Evolutionary conservation across 2,888 invertebrate species (phyloP).

Genomic region (Thymelicus sylvestris): DNA sequence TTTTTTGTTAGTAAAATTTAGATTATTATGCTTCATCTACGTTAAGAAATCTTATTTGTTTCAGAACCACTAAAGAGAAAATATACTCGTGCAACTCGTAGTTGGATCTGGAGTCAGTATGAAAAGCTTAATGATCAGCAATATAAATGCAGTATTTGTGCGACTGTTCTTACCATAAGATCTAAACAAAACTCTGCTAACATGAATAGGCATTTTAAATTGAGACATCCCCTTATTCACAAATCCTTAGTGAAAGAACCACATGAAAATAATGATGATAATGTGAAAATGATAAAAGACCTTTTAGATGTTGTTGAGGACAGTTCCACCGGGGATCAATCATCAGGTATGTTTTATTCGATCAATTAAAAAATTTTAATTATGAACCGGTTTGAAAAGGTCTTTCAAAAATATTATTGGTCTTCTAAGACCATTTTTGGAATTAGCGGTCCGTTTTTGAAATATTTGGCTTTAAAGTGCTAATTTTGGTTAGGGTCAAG

Average conservation of each 20-base stretch:
- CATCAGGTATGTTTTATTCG: neutral
- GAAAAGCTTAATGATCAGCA: slow-evolving; percentile 36
- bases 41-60: no score
- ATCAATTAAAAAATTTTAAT: neutral
- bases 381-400: no score
- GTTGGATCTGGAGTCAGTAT: slow-evolving; percentile 80
- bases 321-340: neutral
- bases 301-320: neutral
- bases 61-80: slow-evolving; percentile 37
- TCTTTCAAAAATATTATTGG: no score
- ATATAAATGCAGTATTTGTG: neutral
- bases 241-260: slow-evolving; percentile 32
- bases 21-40: no score
- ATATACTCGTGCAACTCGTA: slow-evolving; percentile 38
- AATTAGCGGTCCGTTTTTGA: no score
- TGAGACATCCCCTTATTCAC: slow-evolving; percentile 11
- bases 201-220: neutral
- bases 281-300: neutral
- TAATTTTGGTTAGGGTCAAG: no score
- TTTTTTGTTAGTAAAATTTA: no score
- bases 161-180: neutral
- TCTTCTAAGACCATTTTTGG: no score
- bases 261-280: neutral
- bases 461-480: no score
- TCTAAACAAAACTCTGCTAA: neutral